These are phyloP conservation scores for Archocentrus centrarchus DNA, from an alignment of 2,113 vertebrate species.

Conservation along the genomic window DNA sequence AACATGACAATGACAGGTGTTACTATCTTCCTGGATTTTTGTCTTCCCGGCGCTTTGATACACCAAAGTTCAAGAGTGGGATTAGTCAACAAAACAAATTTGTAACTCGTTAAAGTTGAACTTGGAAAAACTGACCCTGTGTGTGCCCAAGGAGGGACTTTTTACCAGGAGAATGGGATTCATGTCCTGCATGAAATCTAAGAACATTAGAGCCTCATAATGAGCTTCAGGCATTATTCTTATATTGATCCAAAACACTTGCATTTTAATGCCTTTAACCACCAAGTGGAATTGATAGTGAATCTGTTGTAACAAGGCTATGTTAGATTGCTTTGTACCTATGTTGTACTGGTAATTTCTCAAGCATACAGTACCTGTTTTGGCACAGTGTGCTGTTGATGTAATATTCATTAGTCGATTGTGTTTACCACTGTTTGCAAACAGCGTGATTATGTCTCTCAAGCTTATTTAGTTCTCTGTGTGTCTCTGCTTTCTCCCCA, in stretches of 20 bases:
- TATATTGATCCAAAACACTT: not conserved
- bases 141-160: not conserved
- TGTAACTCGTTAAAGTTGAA: not conserved
- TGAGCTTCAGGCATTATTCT: not conserved
- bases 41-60: not conserved
- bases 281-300: not conserved
- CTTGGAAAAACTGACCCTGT: not conserved
- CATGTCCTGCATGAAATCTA: not conserved
- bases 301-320: not conserved
- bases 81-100: not conserved
- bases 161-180: not conserved
- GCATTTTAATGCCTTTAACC: not conserved
- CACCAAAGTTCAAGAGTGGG: not conserved
- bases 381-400: not conserved
- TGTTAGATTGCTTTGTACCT: not conserved
- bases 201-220: not conserved
- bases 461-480: not conserved
- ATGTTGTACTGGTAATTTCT: not conserved
- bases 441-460: slow-evolving; percentile 6
- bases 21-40: not conserved
- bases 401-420: slow-evolving; percentile 3
- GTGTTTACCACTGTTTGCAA: not conserved
- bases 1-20: not conserved
- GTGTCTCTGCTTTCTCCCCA: not conserved
- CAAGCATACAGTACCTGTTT: slow-evolving; percentile 16